Base-by-base conservation (phyloP, 2,888 invertebrate genomes). In the Ormia ochracea region DNA sequence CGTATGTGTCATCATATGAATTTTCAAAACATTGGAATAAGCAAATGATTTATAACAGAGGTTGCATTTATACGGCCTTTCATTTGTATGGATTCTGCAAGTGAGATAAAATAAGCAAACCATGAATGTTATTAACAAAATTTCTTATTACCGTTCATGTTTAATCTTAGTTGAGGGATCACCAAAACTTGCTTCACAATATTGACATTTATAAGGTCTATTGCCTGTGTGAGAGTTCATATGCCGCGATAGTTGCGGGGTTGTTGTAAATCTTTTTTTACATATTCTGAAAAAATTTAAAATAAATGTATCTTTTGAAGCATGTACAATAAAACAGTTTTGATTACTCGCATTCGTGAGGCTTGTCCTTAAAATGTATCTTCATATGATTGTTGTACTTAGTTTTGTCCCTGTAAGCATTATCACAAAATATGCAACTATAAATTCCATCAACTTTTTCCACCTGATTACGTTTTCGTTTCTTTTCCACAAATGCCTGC, bases 191-290 rank as follows among this genome's bases (percentile, higher is more conserved):
- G 90, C 84, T 23, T 87, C 86, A 73, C 90, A 90, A 72, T 86
- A 88, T 59, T 86, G 83, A 36, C 90, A 90, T 21, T 78, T 85
- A 45, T 90, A 90, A 0, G 90, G 90, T 6, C 89, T 87, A 19
- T 86, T 87, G 0, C 90, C 88, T 0, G 89, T 90, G 73, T 90
- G 90, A n/a, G 88, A 86, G n/a, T 89, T 86, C 83, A 90, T 90
- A 50, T 90, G 90, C 0, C 90, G 86, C 6, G 87, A 88, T 14
- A 90, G 66, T 77, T 90, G 89, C 73, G 89, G 90, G 58, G 89
- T 88, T 0, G 90, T 86, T 21, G 88, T 87, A 58, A 90, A 90
- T 0, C 86, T 77, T 68, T 87, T 87, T 1, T 87, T 85, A 56
- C 90, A 90, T 43, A 90, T 88, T 79, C 90, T 90, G 48, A 14